phyloP scores from a whole-genome alignment of 2,888 invertebrate genomes.

The Apamea epomidion region DNA sequence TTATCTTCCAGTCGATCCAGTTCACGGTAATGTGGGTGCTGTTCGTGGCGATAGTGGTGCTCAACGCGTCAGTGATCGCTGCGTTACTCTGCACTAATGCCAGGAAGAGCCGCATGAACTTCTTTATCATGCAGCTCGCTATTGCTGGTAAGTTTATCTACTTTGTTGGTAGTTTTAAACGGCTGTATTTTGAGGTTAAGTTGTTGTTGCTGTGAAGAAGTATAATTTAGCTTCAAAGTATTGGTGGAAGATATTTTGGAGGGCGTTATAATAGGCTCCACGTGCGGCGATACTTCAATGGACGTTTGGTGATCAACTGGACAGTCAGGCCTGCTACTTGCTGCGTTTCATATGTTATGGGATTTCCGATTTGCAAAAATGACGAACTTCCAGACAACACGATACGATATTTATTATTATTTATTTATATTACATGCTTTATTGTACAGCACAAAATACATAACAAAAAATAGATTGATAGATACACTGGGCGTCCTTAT shows the following conservation, averaged over 20 bases:
- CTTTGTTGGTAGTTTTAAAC: background rate
- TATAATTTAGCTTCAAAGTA: background rate
- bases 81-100: slow-evolving; percentile 95
- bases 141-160: slow-evolving; percentile 93
- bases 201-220: background rate
- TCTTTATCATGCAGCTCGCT: slow-evolving; percentile 98
- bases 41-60: slow-evolving; percentile 95
- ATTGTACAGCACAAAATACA: too few relatives aligned
- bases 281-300: background rate
- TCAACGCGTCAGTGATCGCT: slow-evolving; percentile 96
- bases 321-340: background rate
- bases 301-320: background rate
- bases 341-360: background rate
- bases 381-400: background rate
- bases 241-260: background rate
- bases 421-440: too few relatives aligned
- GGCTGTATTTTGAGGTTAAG: background rate
- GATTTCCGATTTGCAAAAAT: background rate
- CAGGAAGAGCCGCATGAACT: slow-evolving; percentile 98
- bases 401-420: too few relatives aligned
- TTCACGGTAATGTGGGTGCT: slow-evolving; percentile 96
- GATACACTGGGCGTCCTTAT: too few relatives aligned
- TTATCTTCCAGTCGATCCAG: slow-evolving; percentile 93
- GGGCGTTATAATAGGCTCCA: background rate
- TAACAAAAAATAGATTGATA: too few relatives aligned